A percentile compares a stretch with the other conserved stretches of the same genome.
Conservation (phyloP, 2,113 vertebrate species). For the Balaeniceps rex region DNA sequence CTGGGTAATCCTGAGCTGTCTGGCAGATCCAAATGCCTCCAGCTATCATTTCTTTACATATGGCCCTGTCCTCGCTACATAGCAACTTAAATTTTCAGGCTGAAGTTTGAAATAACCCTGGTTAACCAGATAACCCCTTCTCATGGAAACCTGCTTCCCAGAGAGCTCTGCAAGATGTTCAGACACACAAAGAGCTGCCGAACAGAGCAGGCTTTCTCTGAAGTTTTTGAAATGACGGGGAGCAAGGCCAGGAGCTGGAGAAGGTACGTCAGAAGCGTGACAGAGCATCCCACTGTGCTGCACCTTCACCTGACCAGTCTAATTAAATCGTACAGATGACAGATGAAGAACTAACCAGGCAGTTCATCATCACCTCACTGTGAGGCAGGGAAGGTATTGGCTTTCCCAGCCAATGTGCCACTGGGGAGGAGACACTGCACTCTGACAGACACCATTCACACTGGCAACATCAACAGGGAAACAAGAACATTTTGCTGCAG, state of each 20-base stretch:
- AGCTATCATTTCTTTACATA: background rate
- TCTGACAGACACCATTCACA: background rate
- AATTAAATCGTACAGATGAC: background rate
- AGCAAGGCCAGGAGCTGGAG: background rate
- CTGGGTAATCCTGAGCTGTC: background rate
- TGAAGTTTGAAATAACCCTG: background rate
- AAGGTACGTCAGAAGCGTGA: background rate
- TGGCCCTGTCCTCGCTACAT: no score
- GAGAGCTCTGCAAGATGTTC: background rate
- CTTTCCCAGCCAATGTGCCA: background rate
- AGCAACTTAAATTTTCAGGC: background rate
- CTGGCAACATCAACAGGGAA: background rate
- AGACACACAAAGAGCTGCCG: background rate
- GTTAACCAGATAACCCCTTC: background rate
- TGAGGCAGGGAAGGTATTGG: background rate
- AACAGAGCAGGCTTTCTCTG: background rate
- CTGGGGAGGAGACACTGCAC: background rate
- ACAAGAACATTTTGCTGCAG: background rate
- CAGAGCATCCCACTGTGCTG: background rate
- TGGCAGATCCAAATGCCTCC: background rate
- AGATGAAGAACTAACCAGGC: background rate
- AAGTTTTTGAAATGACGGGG: background rate
- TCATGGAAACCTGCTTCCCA: background rate
- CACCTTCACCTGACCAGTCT: background rate
- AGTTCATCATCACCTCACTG: background rate